phyloP scores from a whole-genome alignment of 92 coral and sea anemone species.

The Epizoanthus stellaris region DNA sequence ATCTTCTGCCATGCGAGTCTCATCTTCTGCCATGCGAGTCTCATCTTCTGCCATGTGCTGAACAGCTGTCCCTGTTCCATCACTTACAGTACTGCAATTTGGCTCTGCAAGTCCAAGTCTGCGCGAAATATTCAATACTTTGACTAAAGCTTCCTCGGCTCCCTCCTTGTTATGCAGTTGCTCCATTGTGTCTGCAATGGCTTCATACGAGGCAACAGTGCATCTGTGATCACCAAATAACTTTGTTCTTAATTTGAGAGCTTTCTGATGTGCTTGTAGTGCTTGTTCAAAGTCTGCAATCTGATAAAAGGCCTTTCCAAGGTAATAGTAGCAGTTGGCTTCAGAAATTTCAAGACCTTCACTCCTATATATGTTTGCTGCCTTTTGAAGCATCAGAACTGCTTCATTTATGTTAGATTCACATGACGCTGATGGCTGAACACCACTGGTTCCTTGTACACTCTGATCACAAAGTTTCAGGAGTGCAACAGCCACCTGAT shows the following conservation, averaged over 20 bases:
- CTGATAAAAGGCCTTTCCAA: slow-evolving; percentile 5
- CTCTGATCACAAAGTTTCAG: not conserved
- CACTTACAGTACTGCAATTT: too few relatives aligned
- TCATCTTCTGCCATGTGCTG: too few relatives aligned
- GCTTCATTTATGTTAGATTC: not conserved
- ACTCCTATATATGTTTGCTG: slow-evolving; percentile 9
- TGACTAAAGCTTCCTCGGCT: not conserved
- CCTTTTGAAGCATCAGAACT: not conserved
- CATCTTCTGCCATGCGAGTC: too few relatives aligned
- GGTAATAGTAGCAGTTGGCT: slow-evolving; percentile 30
- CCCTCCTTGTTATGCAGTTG: not conserved
- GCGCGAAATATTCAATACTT: too few relatives aligned
- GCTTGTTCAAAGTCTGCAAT: slow-evolving; percentile 5
- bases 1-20: too few relatives aligned
- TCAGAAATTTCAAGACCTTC: not conserved
- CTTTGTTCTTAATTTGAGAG: not conserved
- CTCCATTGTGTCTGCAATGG: not conserved
- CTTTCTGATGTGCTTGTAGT: not conserved
- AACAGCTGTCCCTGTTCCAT: too few relatives aligned
- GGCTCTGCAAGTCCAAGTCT: too few relatives aligned
- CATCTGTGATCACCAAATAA: not conserved
- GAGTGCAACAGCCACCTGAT: not conserved
- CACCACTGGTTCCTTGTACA: not conserved
- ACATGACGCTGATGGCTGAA: not conserved
- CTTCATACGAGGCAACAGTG: too few relatives aligned